Base-by-base conservation (phyloP, 2,113 vertebrate species). In the Conger conger region DNA sequence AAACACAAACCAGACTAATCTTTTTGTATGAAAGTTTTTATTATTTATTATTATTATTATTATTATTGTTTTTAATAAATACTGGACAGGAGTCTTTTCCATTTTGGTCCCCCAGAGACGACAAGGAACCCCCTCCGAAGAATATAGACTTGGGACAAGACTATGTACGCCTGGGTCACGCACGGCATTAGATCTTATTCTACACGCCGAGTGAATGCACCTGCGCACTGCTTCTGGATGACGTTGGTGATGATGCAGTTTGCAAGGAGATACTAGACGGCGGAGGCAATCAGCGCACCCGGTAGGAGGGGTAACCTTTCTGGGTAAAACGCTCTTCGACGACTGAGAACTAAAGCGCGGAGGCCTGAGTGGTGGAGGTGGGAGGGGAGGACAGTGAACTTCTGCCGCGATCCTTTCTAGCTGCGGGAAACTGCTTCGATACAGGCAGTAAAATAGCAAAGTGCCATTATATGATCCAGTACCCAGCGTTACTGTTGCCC, bases 381-480 rank as follows among this genome's bases (percentile, higher is more conserved):
- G 30, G 68, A 33, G 68, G n/a, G 68, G 68, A 73, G 27, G n/a
- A 73, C n/a, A 73, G n/a, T 73, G 5, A 73, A 57, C 53, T 33
- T 30, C 30, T 57, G 53, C 80, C 91, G 30, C 87, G 92, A 93
- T 91, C 87, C 89, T 92, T 89, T 73, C 27, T 73, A 33, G 4
- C 9, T 73, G 68, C 50, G 23, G 76, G n/a, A 92, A 89, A 89
- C 89, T 80, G 89, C 91, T 90, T 90, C 86, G 87, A 90, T 90
- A 90, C 90, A 84, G 91, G 86, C 83, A 91, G 92, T 89, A 79
- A 86, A 88, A 87, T 83, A 91, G 91, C 81, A 87, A 90, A 92
- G 91, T 93, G 91, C 91, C 94, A 94, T 94, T 95, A 93, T 96
- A 96, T 97, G 95, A 94, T 89, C 94, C 94, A 93, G 89, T 92